phyloP scores from a whole-genome alignment of 1,140 invertebrate genomes.

The Geopemphigus sp. region DNA sequence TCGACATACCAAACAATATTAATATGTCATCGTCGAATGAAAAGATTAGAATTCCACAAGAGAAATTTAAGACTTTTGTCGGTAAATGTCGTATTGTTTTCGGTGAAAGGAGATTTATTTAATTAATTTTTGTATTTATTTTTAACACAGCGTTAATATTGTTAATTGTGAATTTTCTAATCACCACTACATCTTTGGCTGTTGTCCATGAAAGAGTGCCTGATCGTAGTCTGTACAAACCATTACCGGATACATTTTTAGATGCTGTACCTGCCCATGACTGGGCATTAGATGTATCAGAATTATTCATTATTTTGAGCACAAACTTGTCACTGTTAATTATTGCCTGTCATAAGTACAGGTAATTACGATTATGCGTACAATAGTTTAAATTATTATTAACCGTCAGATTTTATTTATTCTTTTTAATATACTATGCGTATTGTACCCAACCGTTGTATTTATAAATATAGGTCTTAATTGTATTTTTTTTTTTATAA shows the following conservation, averaged over 20 bases:
- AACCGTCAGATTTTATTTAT: neutral
- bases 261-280: constrained; percentile 69
- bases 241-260: constrained; percentile 77
- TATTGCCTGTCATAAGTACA: constrained; percentile 79
- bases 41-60: constrained; percentile 67
- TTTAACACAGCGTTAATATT: constrained; percentile 63
- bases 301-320: constrained; percentile 80
- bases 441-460: neutral
- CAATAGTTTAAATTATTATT: too few species aligned
- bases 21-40: constrained; percentile 58
- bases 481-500: neutral
- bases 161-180: constrained; percentile 63
- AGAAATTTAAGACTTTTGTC: constrained; percentile 70
- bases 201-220: constrained; percentile 82
- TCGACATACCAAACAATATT: constrained; percentile 58
- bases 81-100: constrained; percentile 56
- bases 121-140: constrained; percentile 39
- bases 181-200: constrained; percentile 70
- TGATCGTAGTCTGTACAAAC: constrained; percentile 66
- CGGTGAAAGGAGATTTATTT: neutral
- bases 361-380: constrained; percentile 57
- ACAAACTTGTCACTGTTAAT: constrained; percentile 71
- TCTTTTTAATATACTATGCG: neutral
- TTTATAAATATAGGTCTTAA: neutral
- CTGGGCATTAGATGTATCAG: constrained; percentile 79